A percentile compares a stretch with the other conserved stretches of the same genome.
phyloP scores from a whole-genome alignment of 2,113 vertebrate genomes.

The Formicarius rufipectus region DNA sequence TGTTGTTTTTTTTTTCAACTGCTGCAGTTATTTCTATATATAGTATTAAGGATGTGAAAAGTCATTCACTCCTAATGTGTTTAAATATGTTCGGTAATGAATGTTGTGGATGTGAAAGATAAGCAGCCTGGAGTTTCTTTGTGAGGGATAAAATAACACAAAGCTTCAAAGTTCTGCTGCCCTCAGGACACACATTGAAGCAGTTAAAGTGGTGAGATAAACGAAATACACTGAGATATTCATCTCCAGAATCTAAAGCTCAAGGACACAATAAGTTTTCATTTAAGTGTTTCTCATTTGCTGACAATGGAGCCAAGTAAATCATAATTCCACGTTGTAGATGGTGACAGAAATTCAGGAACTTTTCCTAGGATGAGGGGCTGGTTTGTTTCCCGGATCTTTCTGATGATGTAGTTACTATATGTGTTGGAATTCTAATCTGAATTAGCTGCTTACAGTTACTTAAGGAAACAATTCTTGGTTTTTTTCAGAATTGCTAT shows the following conservation, averaged over 20 bases:
- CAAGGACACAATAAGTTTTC: conserved; percentile 47
- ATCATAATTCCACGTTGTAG: background rate
- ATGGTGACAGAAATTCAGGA: conserved; percentile 36
- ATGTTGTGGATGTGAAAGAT: conserved; percentile 52
- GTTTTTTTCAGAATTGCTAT: background rate
- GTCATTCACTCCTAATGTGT: conserved; percentile 24
- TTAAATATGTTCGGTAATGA: conserved; percentile 35
- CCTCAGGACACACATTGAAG: conserved; percentile 52
- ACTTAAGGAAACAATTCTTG: background rate
- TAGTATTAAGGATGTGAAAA: conserved; percentile 35
- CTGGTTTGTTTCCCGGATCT: background rate
- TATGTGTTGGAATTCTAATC: background rate
- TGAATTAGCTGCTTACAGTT: background rate
- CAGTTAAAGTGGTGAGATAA: conserved; percentile 56
- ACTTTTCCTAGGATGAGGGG: background rate
- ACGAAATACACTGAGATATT: conserved; percentile 23
- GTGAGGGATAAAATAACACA: conserved; percentile 56
- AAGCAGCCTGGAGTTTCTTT: conserved; percentile 59
- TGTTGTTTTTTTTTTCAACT: background rate
- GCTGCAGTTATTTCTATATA: conserved; percentile 3
- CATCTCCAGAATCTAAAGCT: conserved; percentile 45
- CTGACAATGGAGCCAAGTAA: conserved; percentile 33
- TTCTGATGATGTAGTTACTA: background rate
- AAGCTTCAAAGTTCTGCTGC: conserved; percentile 47
- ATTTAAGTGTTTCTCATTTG: conserved; percentile 29